Evolutionary conservation across 2,888 invertebrate genomes (phyloP), one percentile per base, ranked within the genome.

Genomic region (Ormyrus nitidulus): DNA sequence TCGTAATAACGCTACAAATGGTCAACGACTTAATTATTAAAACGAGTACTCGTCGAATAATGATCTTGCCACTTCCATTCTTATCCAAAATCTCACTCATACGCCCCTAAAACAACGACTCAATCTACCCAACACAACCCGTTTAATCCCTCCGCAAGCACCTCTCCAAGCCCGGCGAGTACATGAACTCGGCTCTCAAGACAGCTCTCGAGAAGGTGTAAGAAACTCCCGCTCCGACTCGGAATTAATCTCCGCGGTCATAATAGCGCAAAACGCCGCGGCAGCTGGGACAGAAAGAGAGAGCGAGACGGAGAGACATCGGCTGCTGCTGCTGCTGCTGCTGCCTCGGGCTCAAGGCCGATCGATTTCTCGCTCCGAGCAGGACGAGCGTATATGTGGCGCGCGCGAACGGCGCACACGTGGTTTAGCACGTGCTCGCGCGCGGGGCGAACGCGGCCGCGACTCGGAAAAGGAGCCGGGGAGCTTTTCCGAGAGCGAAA

Each of bases 291-390:
- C 19, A 6, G 59, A 61, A 2, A 10, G 59, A 61, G n/a, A 72
- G 5, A 7, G 9, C 49, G 10, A 11, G 5, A 10, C 65, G 51
- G 11, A n/a, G 19, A 19, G 11, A 46, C 11, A 34, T 10, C 48
- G 8, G 56, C 51, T 3, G 49, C 6, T 56, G 61, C n/a, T 19
- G n/a, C n/a, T n/a, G 34, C 34, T 34, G 34, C 8, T 13, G 44
- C n/a, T n/a, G 53, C 7, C 62, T n/a, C 8, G 13, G 9, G 10
- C 10, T 64, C 80, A 80, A 80, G 80, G 80, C 68, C 80, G 73
- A 80, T 80, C 72, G 77, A 76, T 80, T 77, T 80, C 77, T 72
- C 56, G 48, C 34, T 34, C 34, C 9, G 59, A 59, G 53, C 6
- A 11, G 61, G 59, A 49, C 61, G 59, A 59, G 70, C 19, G 11